A percentile compares a stretch with the other conserved stretches of the same genome.
phyloP scores from a whole-genome alignment of 2,797 vertebrate species.

The Notoglanidium macrostoma region DNA sequence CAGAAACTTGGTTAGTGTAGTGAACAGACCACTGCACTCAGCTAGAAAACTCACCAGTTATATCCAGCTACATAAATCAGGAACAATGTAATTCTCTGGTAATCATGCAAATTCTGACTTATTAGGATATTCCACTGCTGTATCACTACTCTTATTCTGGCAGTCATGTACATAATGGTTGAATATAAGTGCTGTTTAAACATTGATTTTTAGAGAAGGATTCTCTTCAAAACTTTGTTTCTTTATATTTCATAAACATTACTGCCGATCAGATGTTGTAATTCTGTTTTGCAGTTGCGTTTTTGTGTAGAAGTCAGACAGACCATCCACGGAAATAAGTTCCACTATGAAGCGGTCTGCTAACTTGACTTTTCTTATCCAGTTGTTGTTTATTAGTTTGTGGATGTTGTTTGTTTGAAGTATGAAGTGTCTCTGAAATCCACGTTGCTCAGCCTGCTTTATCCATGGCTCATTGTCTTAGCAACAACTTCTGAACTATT shows the following conservation, averaged over 20 bases:
- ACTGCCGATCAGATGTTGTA: neutral
- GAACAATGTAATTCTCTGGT: too few species aligned
- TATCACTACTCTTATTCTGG: neutral
- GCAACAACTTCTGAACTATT: neutral
- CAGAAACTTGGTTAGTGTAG: neutral
- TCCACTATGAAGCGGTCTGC: neutral
- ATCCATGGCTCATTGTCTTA: neutral
- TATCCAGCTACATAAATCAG: slow-evolving; percentile 3
- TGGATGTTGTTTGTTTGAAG: neutral
- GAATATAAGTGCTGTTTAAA: neutral
- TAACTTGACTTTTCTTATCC: neutral
- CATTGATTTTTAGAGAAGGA: neutral
- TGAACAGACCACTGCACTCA: neutral
- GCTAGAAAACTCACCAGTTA: neutral
- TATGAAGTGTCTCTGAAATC: neutral
- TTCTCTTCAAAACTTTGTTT: neutral
- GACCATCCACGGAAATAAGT: neutral
- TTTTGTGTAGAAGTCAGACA: neutral
- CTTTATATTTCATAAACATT: neutral
- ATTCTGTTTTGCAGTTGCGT: neutral
- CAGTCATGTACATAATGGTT: neutral
- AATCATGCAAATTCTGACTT: neutral
- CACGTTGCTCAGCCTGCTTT: neutral
- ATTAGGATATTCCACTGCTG: neutral
- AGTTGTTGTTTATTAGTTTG: neutral